phyloP scores from a whole-genome alignment of 2,113 vertebrate genomes.

The Oriolus oriolus region DNA sequence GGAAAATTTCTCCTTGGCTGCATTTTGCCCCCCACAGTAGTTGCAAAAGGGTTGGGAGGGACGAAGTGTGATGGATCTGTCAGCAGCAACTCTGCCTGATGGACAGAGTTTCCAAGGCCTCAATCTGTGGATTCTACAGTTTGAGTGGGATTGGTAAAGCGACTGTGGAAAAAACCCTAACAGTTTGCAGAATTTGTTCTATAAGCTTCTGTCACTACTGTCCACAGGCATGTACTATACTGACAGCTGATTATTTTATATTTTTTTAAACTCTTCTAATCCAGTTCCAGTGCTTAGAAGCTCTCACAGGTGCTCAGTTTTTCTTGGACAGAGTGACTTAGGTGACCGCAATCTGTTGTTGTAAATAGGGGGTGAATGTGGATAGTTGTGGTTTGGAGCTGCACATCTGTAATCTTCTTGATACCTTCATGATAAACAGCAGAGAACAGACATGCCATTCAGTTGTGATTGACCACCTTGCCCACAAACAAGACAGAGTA shows the following conservation, averaged over 20 bases:
- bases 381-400: not conserved
- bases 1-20: not conserved
- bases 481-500: not conserved
- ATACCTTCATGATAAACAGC: not conserved
- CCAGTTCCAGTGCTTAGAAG: not conserved
- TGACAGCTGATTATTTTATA: not conserved
- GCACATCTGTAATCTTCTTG: not conserved
- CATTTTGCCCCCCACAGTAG: not conserved
- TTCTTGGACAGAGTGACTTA: too few species aligned
- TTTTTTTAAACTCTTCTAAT: not conserved
- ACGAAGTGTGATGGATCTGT: not conserved
- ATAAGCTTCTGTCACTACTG: not conserved
- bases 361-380: too few species aligned
- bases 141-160: not conserved
- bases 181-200: not conserved
- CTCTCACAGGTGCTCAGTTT: not conserved
- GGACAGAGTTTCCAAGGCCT: not conserved
- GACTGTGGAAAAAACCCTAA: not conserved
- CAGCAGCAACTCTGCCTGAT: not conserved
- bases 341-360: fast-evolving
- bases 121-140: not conserved
- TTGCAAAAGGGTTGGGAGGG: not conserved
- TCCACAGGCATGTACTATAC: not conserved
- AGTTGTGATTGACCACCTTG: not conserved
- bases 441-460: not conserved